Evolutionary conservation across 2,113 vertebrate species (phyloP), one percentile per base, ranked within the genome.

Genomic region (Elachura formosa): DNA sequence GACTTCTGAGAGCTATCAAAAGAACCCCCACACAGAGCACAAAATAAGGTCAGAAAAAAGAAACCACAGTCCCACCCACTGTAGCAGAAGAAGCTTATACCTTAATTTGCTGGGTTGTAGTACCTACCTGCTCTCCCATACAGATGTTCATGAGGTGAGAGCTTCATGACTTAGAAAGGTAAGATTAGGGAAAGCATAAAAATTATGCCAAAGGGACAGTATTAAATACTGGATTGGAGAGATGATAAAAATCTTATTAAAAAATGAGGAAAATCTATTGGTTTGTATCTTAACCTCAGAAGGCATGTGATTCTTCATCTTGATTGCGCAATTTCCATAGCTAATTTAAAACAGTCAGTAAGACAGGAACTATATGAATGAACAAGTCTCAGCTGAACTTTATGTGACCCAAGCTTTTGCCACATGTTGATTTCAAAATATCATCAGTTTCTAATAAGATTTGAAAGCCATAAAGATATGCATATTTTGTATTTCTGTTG

Each of bases 11-110:
- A 36, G 4, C 11, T 64, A 63, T 21, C 11, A 71, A 68, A 56
- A 41, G 46, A 41, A 51, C 0, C 3, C 3, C 15, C 18, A 34
- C 1, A 4, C 8, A 18, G 29, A 55, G 7, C 3, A 43, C 3
- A 45, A 86, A 71, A 55, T 12, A 58, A 5, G 6, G 2, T 2
- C 23, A 82, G n/a, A 55, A 48, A 12, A 28, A 63, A 24, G 6
- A 63, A 67, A 10, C 0, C 4, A 12, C 18, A 33, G 40, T 74
- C 33, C 28, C 11, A 61, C 3, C 8, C 13, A 38, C 68, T 68
- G 10, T 14, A 34, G 25, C 21, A 45, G n/a, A 79, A 83, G 31
- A 40, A 83, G 16, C 15, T 24, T 24, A 15, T 38, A 38, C 3
- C 34, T 66, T 49, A 14, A 19, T 79, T 76, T 86, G 9, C 18